These are phyloP conservation scores for Anorthoa munda DNA, from an alignment of 2,888 invertebrate species.

Conservation along the genomic window DNA sequence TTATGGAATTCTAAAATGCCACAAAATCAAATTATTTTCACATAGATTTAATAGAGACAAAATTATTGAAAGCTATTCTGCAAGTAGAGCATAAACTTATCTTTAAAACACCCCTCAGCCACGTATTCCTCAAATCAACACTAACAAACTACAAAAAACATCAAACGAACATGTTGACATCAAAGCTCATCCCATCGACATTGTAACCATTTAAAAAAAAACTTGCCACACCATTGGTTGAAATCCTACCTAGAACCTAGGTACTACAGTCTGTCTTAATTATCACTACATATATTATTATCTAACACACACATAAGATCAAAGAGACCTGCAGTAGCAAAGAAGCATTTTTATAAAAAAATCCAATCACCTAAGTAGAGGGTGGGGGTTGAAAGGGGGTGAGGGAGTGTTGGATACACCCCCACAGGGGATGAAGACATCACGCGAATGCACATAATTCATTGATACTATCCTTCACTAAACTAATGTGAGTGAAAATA, in stretches of 20 bases:
- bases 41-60: neutral
- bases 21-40: neutral
- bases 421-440: slow-evolving; percentile 82
- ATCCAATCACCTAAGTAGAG: slow-evolving; percentile 87
- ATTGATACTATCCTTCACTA: slow-evolving; percentile 87
- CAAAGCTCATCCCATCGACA: slow-evolving; percentile 33
- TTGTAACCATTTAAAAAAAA: slow-evolving; percentile 42
- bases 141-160: slow-evolving; percentile 8
- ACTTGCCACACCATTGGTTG: slow-evolving; percentile 50
- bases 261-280: slow-evolving; percentile 34
- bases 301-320: slow-evolving; percentile 67
- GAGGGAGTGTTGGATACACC: slow-evolving; percentile 57
- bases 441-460: slow-evolving; percentile 89
- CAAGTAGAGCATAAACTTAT: neutral
- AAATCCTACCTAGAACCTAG: slow-evolving; percentile 12
- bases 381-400: slow-evolving; percentile 59
- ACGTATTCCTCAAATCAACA: neutral
- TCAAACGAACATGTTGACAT: slow-evolving; percentile 43
- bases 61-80: neutral
- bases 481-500: slow-evolving; percentile 90
- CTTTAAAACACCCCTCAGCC: neutral
- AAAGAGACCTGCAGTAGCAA: slow-evolving; percentile 69
- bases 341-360: slow-evolving; percentile 77
- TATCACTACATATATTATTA: slow-evolving; percentile 40
- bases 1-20: no score